These are phyloP conservation scores for Kryptolebias marmoratus DNA, from an alignment of 2,113 vertebrate genomes.

Conservation along the genomic window DNA sequence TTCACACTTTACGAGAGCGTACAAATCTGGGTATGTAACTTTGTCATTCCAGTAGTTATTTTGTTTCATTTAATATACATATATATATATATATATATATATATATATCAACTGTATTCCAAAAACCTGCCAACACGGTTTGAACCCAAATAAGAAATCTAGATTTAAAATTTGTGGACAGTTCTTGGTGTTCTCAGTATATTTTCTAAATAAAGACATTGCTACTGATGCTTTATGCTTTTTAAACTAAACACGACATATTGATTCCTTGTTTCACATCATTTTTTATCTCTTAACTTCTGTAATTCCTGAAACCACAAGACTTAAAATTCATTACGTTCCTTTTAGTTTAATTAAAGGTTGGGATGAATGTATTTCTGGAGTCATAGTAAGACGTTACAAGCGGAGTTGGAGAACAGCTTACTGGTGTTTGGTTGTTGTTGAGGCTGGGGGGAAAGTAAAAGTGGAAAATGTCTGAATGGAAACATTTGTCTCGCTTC, in stretches of 20 bases:
- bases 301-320: neutral
- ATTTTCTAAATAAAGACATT: too few relatives aligned
- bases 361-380: neutral
- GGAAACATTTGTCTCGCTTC: conserved; percentile 48
- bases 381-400: neutral
- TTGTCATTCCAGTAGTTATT: neutral
- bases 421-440: neutral
- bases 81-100: too few relatives aligned
- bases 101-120: too few relatives aligned
- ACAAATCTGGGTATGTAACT: conserved; percentile 26
- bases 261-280: too few relatives aligned
- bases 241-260: too few relatives aligned
- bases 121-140: neutral
- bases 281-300: neutral
- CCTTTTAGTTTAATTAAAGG: too few relatives aligned
- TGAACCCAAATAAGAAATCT: neutral
- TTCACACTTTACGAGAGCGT: neutral
- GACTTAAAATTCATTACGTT: neutral
- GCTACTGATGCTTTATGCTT: too few relatives aligned
- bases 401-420: neutral
- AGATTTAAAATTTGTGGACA: neutral
- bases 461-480: conserved; percentile 36
- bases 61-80: too few relatives aligned
- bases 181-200: too few relatives aligned
- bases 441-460: neutral